Evolutionary conservation across 2,113 vertebrate species (phyloP).

Genomic region (Lipophrys pholis): DNA sequence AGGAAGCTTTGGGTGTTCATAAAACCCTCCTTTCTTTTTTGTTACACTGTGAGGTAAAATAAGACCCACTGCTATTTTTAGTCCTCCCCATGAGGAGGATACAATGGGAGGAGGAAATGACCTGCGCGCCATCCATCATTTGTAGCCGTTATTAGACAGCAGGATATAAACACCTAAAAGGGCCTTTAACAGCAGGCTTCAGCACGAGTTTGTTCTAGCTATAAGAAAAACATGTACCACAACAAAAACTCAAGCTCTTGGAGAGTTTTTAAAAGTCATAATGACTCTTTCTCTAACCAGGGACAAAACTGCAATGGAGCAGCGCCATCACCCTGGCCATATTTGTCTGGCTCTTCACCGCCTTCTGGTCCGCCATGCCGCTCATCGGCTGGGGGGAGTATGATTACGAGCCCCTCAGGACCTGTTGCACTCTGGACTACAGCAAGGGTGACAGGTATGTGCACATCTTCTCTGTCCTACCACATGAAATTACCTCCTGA

Average conservation of each 20-base stretch:
- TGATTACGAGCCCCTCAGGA: constrained; percentile 93
- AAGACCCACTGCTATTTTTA: constrained; percentile 5
- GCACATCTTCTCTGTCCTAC: too few relatives aligned
- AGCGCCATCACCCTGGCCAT: constrained; percentile 82
- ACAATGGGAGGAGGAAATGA: background rate
- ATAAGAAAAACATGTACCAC: background rate
- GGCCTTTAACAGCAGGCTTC: background rate
- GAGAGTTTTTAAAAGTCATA: background rate
- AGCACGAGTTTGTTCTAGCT: background rate
- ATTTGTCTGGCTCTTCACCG: constrained; percentile 90
- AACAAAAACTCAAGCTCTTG: background rate
- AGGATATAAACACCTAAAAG: background rate
- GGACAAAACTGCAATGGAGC: constrained; percentile 91
- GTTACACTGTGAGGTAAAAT: background rate
- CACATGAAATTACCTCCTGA: background rate
- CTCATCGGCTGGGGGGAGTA: constrained; percentile 96
- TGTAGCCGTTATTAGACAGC: background rate
- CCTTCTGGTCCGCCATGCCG: constrained; percentile 94
- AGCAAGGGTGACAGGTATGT: constrained; percentile 91
- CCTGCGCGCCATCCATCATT: background rate
- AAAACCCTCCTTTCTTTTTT: background rate
- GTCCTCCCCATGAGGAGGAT: background rate
- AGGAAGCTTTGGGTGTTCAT: background rate
- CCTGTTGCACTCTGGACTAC: constrained; percentile 96
- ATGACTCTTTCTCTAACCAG: constrained; percentile 71